Evolutionary conservation across 1,140 invertebrate species (phyloP).

Genomic region (Thaumetopoea pityocampa): DNA sequence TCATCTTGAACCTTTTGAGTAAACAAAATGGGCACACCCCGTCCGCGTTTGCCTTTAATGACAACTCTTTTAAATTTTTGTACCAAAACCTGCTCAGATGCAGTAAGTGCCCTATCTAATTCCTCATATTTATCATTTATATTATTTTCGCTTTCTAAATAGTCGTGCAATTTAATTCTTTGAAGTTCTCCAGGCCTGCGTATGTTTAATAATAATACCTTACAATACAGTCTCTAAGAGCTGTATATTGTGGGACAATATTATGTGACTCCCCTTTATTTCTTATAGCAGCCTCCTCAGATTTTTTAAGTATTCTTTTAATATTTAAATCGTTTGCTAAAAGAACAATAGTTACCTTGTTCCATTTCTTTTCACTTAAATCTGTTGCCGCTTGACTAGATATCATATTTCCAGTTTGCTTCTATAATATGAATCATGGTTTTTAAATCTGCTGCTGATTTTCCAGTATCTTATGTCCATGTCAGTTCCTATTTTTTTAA

Average conservation of each 20-base stretch:
- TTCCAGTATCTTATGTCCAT: slow-evolving; percentile 16
- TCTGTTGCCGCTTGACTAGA: slow-evolving; percentile 34
- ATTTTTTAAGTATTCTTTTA: slow-evolving; percentile 37
- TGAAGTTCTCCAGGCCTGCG: slow-evolving; percentile 28
- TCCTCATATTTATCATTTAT: slow-evolving; percentile 22
- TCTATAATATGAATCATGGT: slow-evolving; percentile 35
- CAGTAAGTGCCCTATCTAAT: slow-evolving; percentile 18
- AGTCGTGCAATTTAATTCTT: slow-evolving; percentile 20
- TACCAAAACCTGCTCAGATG: slow-evolving; percentile 19
- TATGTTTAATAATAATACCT: slow-evolving; percentile 18
- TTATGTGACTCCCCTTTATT: slow-evolving; percentile 8
- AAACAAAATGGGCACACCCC: slow-evolving; percentile 27
- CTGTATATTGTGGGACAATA: slow-evolving; percentile 11
- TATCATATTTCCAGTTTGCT: slow-evolving; percentile 41
- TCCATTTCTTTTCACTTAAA: slow-evolving; percentile 41
- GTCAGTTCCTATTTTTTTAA: slow-evolving; percentile 21
- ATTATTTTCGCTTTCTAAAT: slow-evolving; percentile 21
- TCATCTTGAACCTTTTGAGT: slow-evolving; percentile 18
- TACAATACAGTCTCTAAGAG: slow-evolving; percentile 23
- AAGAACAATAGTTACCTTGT: slow-evolving; percentile 45
- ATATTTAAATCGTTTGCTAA: slow-evolving; percentile 44
- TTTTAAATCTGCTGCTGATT: slow-evolving; percentile 28
- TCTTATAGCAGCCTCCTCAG: slow-evolving; percentile 12
- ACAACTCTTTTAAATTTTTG: slow-evolving; percentile 23
- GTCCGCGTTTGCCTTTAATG: slow-evolving; percentile 21